Conservation (phyloP, 1,140 invertebrate species). For the Tetranychus cinnabarinus region DNA sequence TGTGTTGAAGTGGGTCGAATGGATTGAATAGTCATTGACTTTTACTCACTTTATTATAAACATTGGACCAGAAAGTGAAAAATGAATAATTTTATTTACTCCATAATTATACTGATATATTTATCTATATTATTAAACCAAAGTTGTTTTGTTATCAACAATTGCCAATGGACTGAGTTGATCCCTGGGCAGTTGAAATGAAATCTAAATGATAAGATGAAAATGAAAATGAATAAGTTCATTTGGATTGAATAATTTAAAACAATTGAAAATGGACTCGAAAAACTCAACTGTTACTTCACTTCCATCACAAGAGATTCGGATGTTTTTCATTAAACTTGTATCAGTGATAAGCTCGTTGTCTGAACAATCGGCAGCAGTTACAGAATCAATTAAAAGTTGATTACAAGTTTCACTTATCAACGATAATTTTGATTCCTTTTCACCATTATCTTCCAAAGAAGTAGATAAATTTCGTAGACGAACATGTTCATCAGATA, state of each 20-base stretch:
- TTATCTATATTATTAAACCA: no score
- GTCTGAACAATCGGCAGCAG: not conserved
- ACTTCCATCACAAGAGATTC: constrained; percentile 2
- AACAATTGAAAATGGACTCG: not conserved
- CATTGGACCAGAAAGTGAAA: no score
- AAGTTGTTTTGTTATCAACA: no score
- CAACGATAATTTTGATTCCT: not conserved
- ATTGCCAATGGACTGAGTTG: not conserved
- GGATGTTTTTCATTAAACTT: not conserved
- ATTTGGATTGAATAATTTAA: not conserved
- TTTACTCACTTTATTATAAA: no score
- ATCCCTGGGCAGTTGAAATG: not conserved
- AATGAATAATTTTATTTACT: no score
- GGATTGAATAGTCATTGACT: no score
- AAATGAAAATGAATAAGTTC: not conserved
- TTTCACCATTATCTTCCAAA: not conserved
- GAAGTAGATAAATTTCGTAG: not conserved
- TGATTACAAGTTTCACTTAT: not conserved
- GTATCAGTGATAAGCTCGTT: not conserved
- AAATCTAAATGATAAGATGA: not conserved
- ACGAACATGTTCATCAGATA: not conserved
- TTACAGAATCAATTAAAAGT: not conserved
- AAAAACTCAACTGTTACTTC: not conserved
- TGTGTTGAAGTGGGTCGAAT: no score
- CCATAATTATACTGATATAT: no score